phyloP scores from a whole-genome alignment of 2,113 vertebrate species.

The Spheniscus mendiculus region DNA sequence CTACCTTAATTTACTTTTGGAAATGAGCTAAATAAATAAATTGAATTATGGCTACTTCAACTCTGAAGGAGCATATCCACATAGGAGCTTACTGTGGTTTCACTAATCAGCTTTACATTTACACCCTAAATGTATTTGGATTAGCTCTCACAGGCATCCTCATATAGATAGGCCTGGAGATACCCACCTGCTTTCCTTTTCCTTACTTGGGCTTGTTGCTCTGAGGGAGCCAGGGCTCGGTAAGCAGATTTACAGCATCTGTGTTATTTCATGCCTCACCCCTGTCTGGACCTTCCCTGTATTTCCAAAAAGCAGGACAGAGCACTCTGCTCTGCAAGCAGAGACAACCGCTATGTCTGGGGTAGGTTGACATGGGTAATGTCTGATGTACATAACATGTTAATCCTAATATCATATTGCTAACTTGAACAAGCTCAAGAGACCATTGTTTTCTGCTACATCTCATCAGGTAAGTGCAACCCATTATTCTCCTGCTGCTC shows the following conservation, averaged over 20 bases:
- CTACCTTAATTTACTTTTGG: conserved; percentile 58
- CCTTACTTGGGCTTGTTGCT: neutral
- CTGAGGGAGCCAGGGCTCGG: neutral
- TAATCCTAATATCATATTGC: neutral
- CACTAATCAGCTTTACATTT: conserved; percentile 61
- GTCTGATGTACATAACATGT: neutral
- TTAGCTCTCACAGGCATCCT: conserved; percentile 49
- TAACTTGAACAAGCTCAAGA: neutral
- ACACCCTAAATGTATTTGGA: conserved; percentile 50
- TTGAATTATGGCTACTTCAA: conserved; percentile 62
- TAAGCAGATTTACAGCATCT: neutral
- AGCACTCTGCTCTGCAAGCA: neutral
- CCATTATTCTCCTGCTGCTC: neutral
- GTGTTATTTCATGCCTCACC: neutral
- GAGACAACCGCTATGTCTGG: neutral
- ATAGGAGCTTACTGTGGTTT: conserved; percentile 44
- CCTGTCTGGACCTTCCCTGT: neutral
- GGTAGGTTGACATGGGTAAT: neutral
- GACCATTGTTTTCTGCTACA: neutral
- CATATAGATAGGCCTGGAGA: neutral
- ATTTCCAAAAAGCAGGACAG: neutral
- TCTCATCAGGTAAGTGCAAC: neutral
- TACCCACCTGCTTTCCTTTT: neutral
- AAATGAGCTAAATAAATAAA: conserved; percentile 60
- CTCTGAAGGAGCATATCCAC: conserved; percentile 34